Evolutionary conservation across 2,888 invertebrate genomes (phyloP).

Genomic region (Eupelmus urozonus): DNA sequence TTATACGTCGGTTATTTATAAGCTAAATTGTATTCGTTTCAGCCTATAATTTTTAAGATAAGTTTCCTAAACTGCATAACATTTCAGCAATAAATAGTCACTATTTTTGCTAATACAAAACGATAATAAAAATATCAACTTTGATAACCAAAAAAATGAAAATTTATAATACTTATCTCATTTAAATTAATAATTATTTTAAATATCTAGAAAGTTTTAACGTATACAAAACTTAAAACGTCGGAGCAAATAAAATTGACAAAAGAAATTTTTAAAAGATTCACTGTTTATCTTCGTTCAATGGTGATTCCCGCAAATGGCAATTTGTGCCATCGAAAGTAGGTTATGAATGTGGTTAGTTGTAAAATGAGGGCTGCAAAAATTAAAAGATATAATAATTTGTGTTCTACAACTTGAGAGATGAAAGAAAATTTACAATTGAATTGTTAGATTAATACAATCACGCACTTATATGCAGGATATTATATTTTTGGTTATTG

Average conservation of each 20-base stretch:
- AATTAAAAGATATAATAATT: constrained; percentile 22
- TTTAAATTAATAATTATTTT: too few relatives aligned
- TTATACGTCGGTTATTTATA: too few relatives aligned
- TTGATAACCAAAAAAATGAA: too few relatives aligned
- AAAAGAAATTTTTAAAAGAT: constrained; percentile 31
- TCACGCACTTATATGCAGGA: constrained; percentile 38
- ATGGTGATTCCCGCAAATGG: constrained; percentile 25
- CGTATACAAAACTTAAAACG: constrained; percentile 6
- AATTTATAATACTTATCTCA: too few relatives aligned
- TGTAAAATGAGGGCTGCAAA: not conserved
- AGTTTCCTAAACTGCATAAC: too few relatives aligned
- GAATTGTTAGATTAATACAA: constrained; percentile 25
- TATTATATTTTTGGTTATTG: constrained; percentile 48
- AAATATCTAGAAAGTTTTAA: not conserved
- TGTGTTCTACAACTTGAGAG: constrained; percentile 29
- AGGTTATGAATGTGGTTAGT: constrained; percentile 39
- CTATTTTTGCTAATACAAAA: too few relatives aligned
- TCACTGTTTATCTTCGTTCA: constrained; percentile 23
- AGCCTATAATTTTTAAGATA: too few relatives aligned
- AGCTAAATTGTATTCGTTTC: too few relatives aligned
- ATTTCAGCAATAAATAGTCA: too few relatives aligned
- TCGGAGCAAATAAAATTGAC: constrained; percentile 3
- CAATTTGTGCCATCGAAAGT: constrained; percentile 54
- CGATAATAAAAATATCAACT: too few relatives aligned
- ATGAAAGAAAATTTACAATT: constrained; percentile 28